Conservation (phyloP, 2,113 vertebrate species). For the Labeo rohita region DNA sequence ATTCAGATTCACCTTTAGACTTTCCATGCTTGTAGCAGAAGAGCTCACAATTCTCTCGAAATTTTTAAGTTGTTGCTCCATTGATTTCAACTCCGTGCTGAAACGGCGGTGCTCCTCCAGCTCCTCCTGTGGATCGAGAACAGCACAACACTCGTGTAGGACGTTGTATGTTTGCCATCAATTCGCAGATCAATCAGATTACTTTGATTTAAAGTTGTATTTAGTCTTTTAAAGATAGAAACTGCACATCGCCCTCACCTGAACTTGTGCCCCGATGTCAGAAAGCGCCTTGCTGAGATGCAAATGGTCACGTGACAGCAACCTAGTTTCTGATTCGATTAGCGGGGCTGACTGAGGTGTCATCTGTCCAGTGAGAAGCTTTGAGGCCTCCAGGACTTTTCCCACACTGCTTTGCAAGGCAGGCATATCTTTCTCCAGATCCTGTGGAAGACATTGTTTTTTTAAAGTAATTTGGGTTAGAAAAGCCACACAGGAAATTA, state of each 20-base stretch:
- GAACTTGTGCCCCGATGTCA: conserved; percentile 72
- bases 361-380: conserved; percentile 70
- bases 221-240: background rate
- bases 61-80: conserved; percentile 72
- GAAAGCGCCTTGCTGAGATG: conserved; percentile 77
- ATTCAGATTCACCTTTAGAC: conserved; percentile 62
- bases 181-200: background rate
- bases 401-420: conserved; percentile 66
- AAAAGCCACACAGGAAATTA: background rate
- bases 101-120: conserved; percentile 76
- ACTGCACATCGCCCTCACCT: conserved; percentile 71
- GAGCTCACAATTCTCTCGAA: conserved; percentile 66
- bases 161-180: background rate
- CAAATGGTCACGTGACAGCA: conserved; percentile 74
- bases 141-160: background rate
- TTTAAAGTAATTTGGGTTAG: background rate
- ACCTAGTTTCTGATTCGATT: conserved; percentile 72
- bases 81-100: conserved; percentile 66
- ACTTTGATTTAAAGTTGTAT: background rate
- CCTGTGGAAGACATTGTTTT: conserved; percentile 64
- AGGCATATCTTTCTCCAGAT: conserved; percentile 72
- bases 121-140: conserved; percentile 63
- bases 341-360: conserved; percentile 62
- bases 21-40: conserved; percentile 61
- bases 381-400: conserved; percentile 71